phyloP scores from a whole-genome alignment of 2,113 vertebrate genomes.

The Zosterops lateralis region DNA sequence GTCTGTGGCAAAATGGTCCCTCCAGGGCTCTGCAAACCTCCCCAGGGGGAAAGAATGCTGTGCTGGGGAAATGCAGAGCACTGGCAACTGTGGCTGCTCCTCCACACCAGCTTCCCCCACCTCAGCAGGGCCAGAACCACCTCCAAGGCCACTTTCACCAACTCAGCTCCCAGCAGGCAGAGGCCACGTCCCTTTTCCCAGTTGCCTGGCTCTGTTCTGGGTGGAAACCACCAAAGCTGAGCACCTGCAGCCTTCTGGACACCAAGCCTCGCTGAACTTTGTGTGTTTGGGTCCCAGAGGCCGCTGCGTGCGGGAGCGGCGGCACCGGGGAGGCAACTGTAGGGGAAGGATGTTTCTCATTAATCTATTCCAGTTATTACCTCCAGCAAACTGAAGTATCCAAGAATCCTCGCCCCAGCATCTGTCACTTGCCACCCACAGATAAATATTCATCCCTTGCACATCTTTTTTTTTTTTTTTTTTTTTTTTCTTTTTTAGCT shows the following conservation, averaged over 20 bases:
- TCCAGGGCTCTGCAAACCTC: neutral
- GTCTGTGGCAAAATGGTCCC: neutral
- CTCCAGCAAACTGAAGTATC: slow-evolving; percentile 20
- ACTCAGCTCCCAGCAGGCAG: neutral
- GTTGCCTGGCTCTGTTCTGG: neutral
- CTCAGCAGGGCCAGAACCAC: neutral
- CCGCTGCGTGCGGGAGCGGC: neutral
- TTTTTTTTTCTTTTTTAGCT: neutral
- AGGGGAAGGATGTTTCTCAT: neutral
- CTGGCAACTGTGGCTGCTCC: neutral
- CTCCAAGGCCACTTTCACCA: neutral
- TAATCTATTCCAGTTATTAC: slow-evolving; percentile 6
- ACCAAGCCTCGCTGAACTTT: neutral
- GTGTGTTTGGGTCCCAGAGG: neutral
- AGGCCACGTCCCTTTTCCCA: neutral
- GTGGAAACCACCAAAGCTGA: neutral
- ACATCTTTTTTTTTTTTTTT: neutral
- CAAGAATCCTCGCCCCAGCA: slow-evolving; percentile 1
- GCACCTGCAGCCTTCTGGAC: neutral
- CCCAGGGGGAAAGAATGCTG: neutral
- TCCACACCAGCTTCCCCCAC: neutral
- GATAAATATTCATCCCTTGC: slow-evolving; percentile 27
- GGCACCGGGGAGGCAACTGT: neutral
- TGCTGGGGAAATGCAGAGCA: neutral
- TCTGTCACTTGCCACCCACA: slow-evolving; percentile 45